These are phyloP conservation scores for Parnassius glacialis DNA, from an alignment of 2,888 invertebrate genomes.

Conservation along the genomic window DNA sequence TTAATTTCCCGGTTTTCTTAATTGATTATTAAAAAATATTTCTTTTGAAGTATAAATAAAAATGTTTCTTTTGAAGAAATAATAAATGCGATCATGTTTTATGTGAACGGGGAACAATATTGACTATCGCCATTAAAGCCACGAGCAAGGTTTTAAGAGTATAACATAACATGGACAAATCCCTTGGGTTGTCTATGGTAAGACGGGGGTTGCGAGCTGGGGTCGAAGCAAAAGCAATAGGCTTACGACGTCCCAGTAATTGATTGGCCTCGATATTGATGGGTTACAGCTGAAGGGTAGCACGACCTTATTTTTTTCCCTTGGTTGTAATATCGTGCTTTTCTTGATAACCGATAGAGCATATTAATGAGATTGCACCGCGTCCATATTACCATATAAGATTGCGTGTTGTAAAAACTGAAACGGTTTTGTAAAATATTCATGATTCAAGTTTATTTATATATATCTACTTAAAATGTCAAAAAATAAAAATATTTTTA, in stretches of 20 bases:
- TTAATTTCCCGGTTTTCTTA: too few species aligned
- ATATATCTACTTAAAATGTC: too few species aligned
- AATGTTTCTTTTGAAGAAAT: too few species aligned
- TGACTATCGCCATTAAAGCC: conserved; percentile 14
- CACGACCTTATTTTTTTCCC: conserved; percentile 23
- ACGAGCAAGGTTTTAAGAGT: conserved; percentile 22
- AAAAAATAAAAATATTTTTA: too few species aligned
- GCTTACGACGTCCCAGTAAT: conserved; percentile 39
- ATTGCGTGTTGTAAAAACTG: conserved; percentile 9
- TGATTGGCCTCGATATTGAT: conserved; percentile 58
- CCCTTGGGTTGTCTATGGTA: conserved; percentile 19
- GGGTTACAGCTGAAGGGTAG: conserved; percentile 31
- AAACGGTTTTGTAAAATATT: background rate
- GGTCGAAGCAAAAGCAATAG: conserved; percentile 26
- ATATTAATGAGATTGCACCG: conserved; percentile 22
- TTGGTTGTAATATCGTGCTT: conserved; percentile 15
- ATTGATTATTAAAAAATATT: too few species aligned
- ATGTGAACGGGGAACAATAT: background rate
- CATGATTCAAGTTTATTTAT: too few species aligned
- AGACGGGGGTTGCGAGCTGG: conserved; percentile 21
- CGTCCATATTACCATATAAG: conserved; percentile 13
- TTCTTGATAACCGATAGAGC: conserved; percentile 21
- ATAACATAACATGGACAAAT: conserved; percentile 27
- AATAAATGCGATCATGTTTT: background rate
- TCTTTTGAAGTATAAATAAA: too few species aligned